These are phyloP conservation scores for Caenorhabditis tropicalis DNA, from an alignment of 1,140 invertebrate genomes.

Conservation along the genomic window DNA sequence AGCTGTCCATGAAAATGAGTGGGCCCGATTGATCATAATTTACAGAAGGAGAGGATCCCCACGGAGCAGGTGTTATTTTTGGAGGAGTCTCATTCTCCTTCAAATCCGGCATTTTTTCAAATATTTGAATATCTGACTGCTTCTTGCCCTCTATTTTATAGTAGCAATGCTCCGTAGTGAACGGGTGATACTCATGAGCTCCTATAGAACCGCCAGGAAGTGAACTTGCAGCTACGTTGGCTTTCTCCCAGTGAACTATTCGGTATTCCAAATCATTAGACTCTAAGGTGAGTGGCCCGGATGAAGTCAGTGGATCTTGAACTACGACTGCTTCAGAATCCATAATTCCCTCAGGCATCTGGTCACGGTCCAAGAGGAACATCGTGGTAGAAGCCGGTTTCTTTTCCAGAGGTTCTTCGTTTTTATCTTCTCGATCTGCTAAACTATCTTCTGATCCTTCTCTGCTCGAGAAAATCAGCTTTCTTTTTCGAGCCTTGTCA, in stretches of 20 bases:
- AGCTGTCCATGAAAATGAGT: not conserved
- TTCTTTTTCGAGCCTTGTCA: not conserved
- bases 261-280: not conserved
- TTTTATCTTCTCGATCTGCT: not conserved
- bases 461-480: not conserved
- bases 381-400: not conserved
- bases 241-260: constrained; percentile 18
- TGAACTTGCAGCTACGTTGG: not conserved
- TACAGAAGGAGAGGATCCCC: not conserved
- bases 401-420: not conserved
- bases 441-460: not conserved
- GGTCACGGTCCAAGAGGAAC: not conserved
- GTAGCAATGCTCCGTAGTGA: constrained; percentile 45
- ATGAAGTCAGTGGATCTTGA: not conserved
- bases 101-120: not conserved
- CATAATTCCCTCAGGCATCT: not conserved
- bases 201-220: not conserved
- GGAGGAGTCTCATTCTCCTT: not conserved
- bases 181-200: constrained; percentile 31
- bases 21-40: not conserved
- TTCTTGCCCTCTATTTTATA: not conserved
- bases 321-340: not conserved
- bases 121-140: not conserved
- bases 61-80: constrained; percentile 1
- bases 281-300: not conserved